phyloP scores from a whole-genome alignment of 2,797 vertebrate species.

The Cryptoblepharus egeriae region DNA sequence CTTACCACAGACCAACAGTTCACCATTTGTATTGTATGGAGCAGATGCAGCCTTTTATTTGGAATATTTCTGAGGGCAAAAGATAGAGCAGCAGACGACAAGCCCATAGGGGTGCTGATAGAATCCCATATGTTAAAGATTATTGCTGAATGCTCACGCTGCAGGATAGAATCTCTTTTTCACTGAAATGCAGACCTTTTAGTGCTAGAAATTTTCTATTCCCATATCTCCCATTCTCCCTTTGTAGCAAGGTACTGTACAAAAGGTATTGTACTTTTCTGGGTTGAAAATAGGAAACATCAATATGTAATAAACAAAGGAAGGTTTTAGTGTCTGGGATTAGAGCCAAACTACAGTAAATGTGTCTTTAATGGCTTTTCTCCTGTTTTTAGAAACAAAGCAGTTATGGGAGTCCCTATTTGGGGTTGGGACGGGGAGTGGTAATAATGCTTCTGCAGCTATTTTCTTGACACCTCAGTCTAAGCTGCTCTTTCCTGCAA shows the following conservation, averaged over 20 bases:
- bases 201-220: background rate
- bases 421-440: no score
- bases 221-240: background rate
- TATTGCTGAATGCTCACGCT: slow-evolving; percentile 47
- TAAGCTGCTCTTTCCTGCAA: no score
- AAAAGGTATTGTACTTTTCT: background rate
- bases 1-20: slow-evolving; percentile 44
- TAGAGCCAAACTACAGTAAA: no score
- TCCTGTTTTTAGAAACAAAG: no score
- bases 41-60: slow-evolving; percentile 18
- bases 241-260: background rate
- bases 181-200: background rate
- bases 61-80: slow-evolving; percentile 31
- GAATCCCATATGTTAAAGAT: slow-evolving; percentile 59
- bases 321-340: no score
- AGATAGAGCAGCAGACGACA: background rate
- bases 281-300: no score
- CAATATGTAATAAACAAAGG: no score
- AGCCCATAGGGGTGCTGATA: slow-evolving; percentile 32
- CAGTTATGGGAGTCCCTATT: no score
- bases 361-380: no score
- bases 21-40: slow-evolving; percentile 51
- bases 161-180: background rate
- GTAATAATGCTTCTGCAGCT: no score
- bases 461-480: no score